A percentile compares a stretch with the other conserved stretches of the same genome.
Evolutionary conservation across 2,797 vertebrate genomes (phyloP).

Genomic region (Ceryle rudis): DNA sequence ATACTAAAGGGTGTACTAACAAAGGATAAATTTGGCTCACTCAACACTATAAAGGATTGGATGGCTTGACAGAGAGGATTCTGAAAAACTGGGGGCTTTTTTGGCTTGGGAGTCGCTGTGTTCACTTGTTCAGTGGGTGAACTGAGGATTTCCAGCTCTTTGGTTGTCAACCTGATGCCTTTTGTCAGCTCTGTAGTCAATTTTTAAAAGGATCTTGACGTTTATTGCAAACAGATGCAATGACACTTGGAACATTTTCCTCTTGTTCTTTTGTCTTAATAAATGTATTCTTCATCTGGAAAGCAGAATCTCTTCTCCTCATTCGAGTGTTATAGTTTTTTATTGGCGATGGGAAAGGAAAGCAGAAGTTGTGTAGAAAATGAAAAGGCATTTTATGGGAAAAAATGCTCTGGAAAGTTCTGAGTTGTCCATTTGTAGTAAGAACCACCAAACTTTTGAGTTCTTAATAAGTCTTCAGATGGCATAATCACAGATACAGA

Average conservation of each 20-base stretch:
- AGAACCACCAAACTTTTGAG: slow-evolving; percentile 3
- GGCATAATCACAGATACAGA: not conserved
- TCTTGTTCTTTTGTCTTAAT: slow-evolving; percentile 39
- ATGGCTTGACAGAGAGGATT: not conserved
- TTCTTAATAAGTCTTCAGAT: slow-evolving; percentile 4
- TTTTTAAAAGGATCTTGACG: slow-evolving; percentile 18
- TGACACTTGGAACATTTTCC: slow-evolving; percentile 38
- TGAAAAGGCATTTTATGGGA: slow-evolving; percentile 30
- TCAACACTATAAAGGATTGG: not conserved
- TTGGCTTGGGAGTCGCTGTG: not conserved
- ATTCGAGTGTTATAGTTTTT: not conserved
- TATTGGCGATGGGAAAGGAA: slow-evolving; percentile 33
- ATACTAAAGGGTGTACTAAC: not conserved
- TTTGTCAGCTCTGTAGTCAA: slow-evolving; percentile 36
- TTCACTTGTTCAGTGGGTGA: slow-evolving; percentile 13
- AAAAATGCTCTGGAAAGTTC: slow-evolving; percentile 3
- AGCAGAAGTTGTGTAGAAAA: slow-evolving; percentile 39
- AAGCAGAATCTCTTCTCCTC: slow-evolving; percentile 8
- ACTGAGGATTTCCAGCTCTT: slow-evolving; percentile 9
- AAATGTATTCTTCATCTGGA: slow-evolving; percentile 28
- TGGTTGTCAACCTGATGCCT: slow-evolving; percentile 18
- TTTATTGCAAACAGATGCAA: slow-evolving; percentile 47
- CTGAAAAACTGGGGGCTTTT: not conserved
- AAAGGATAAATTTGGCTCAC: not conserved
- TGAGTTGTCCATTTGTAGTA: not conserved